phyloP scores from a whole-genome alignment of 2,888 invertebrate genomes.

The Drosophila greeni region DNA sequence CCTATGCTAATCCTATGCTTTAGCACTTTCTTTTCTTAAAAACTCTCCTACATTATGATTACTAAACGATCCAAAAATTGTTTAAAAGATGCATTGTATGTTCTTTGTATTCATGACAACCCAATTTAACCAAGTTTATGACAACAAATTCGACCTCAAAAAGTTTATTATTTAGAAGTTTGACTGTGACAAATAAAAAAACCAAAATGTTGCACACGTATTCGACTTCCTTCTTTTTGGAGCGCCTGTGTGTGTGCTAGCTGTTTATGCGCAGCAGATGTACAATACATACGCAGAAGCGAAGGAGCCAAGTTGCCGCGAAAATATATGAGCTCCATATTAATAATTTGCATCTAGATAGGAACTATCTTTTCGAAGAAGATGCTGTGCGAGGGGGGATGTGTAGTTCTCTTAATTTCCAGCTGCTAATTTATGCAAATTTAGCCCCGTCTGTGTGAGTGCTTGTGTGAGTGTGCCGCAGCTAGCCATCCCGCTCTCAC shows the following conservation, averaged over 20 bases:
- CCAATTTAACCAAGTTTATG: neutral
- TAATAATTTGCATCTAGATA: conserved; percentile 77
- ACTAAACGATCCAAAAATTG: neutral
- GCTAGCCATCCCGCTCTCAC: conserved; percentile 18
- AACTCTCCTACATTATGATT: neutral
- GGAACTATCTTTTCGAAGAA: conserved; percentile 45
- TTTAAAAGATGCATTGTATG: neutral
- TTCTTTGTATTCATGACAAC: too few species aligned
- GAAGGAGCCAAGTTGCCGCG: conserved; percentile 58
- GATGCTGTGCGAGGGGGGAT: conserved; percentile 53
- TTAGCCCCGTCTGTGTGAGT: conserved; percentile 38
- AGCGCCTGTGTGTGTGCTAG: conserved; percentile 33
- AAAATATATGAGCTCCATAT: conserved; percentile 75
- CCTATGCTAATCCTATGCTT: neutral
- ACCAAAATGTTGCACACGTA: conserved; percentile 43
- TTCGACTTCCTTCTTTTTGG: conserved; percentile 50
- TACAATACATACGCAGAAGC: conserved; percentile 41
- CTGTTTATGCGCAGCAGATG: conserved; percentile 72
- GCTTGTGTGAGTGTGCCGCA: conserved; percentile 21
- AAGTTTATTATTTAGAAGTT: conserved; percentile 8
- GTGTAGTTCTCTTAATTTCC: conserved; percentile 63
- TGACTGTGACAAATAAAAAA: conserved; percentile 9
- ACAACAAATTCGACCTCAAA: neutral
- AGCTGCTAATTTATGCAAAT: conserved; percentile 71
- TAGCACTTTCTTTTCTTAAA: fast-evolving